These are phyloP conservation scores for Hydrolagus affinis DNA, from an alignment of 2,113 vertebrate genomes.

Conservation along the genomic window DNA sequence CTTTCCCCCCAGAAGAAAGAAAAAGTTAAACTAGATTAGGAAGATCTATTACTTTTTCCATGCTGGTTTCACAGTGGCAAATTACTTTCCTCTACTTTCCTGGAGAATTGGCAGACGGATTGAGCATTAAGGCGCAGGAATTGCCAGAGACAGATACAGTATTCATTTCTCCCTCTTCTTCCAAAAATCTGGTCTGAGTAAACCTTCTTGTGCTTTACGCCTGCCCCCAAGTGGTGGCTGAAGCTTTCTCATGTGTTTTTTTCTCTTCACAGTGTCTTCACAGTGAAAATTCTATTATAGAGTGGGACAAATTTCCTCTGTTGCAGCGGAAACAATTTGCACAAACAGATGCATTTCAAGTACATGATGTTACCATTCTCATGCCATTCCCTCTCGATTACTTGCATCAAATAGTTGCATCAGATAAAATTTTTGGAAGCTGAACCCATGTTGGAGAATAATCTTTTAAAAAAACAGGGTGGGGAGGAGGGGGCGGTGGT, in stretches of 20 bases:
- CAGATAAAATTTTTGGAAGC: too few species aligned
- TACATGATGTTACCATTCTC: too few species aligned
- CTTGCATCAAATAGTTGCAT: too few species aligned
- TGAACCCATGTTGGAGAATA: too few species aligned
- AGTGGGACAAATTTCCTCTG: neutral
- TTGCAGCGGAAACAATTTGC: too few species aligned
- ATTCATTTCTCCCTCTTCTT: neutral
- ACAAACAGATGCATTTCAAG: too few species aligned
- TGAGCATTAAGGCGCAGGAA: neutral
- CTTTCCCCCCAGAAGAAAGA: neutral
- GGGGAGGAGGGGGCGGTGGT: too few species aligned
- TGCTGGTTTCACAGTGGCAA: neutral
- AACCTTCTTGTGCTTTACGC: neutral
- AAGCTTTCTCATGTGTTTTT: neutral
- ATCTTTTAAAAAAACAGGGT: too few species aligned
- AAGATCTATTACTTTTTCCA: neutral
- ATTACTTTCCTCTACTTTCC: neutral
- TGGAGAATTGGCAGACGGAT: neutral
- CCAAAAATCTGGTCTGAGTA: neutral
- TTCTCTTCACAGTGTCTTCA: neutral
- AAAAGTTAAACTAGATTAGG: constrained; percentile 15
- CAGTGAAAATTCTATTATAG: neutral
- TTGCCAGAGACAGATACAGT: neutral
- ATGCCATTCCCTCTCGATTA: too few species aligned
- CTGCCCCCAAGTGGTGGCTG: neutral